phyloP scores from a whole-genome alignment of 2,797 vertebrate species.

The Otolemur crassicaudatus region DNA sequence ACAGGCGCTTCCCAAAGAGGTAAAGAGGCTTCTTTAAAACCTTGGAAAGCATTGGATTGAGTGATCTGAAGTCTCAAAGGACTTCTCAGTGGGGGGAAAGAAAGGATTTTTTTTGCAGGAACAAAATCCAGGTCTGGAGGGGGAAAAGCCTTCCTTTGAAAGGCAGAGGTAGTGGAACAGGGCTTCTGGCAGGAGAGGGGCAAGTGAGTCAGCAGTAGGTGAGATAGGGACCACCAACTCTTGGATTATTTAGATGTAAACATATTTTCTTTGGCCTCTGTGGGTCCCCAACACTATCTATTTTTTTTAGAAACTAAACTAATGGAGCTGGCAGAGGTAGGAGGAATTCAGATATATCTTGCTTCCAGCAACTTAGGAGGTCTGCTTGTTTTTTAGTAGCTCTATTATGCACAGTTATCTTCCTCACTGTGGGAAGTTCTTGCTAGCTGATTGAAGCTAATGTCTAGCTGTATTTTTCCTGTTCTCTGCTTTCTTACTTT shows the following conservation, averaged over 20 bases:
- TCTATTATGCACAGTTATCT: neutral
- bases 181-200: neutral
- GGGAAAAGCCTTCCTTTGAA: neutral
- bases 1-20: no score
- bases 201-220: neutral
- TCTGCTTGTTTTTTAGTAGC: neutral
- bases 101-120: slow-evolving; percentile 11
- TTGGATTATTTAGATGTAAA: neutral
- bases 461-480: neutral
- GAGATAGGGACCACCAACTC: neutral
- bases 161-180: neutral
- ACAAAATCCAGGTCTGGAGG: neutral
- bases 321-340: neutral
- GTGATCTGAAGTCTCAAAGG: slow-evolving; percentile 25
- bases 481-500: slow-evolving; percentile 48
- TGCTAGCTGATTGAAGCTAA: neutral
- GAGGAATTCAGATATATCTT: slow-evolving; percentile 35
- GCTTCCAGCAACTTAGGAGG: neutral
- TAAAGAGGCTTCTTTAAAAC: neutral
- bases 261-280: neutral
- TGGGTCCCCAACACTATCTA: neutral
- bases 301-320: slow-evolving; percentile 12
- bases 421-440: neutral
- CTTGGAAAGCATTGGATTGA: neutral
- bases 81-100: neutral